Base-by-base conservation (phyloP, 2,797 vertebrate species). In the Cynopterus sphinx region DNA sequence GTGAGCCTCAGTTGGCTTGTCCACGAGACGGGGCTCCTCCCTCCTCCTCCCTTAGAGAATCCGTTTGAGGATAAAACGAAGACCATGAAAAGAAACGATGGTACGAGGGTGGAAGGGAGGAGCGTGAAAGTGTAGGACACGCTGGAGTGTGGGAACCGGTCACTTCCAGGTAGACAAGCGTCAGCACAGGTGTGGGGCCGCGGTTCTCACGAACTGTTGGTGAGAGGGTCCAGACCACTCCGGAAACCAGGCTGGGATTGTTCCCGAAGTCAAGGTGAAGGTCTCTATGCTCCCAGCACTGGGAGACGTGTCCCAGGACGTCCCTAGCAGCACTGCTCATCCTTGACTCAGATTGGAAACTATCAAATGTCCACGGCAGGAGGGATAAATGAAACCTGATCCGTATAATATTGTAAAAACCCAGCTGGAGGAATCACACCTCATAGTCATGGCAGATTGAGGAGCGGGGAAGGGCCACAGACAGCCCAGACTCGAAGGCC, bases 111-210 rank as follows among this genome's bases (percentile, higher is more conserved):
- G 2, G 5, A 33, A 57, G 46, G 22, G 28, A 51, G 12, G 31
- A 2, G 6, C 0, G 0, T 8, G 10, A 4, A 33, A n/a, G 19
- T 1, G 0, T 7, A 24, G 39, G 43, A 19, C 9, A 5, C 11
- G 15, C 9, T 46, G 43, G 31, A n/a, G 31, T 2, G 15, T 12
- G n/a, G 39, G 5, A 63, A 17, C 28, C 0, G 6, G 12, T 19
- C 15, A 13, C n/a, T 22, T 65, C 10, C n/a, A 12, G n/a, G 55
- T 1, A 9, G 31, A 39, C 2, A 15, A 39, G 12, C 2, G 0
- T 6, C 3, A 28, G 61, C n/a, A 17, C 65, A 88, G 26, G 7
- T 13, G 51, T 6, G 55, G 24, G 5, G 31, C 31, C 2, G n/a
- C 3, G 24, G 71, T 6, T 55, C 41, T 36, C 4, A 9, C 3